A percentile compares a stretch with the other conserved stretches of the same genome.
phyloP scores from a whole-genome alignment of 2,113 vertebrate species.

The Sinocyclocheilus rhinocerous region DNA sequence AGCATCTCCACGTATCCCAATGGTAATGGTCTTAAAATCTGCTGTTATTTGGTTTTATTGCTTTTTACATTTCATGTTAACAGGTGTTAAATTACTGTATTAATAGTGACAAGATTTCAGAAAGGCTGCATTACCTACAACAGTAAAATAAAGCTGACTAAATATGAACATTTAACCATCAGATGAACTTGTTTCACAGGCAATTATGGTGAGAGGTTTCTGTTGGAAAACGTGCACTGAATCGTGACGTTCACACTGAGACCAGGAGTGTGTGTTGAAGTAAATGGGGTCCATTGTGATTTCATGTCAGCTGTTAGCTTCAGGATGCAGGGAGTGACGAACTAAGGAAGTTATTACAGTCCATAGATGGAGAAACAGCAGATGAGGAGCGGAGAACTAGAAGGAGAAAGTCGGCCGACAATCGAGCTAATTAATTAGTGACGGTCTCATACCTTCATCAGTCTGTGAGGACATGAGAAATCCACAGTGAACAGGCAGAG shows the following conservation, averaged over 20 bases:
- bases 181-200: background rate
- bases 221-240: background rate
- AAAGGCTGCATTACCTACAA: background rate
- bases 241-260: background rate
- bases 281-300: background rate
- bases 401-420: slow-evolving; percentile 56
- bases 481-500: slow-evolving; percentile 32
- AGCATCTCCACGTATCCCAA: background rate
- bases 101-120: background rate
- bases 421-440: slow-evolving; percentile 65
- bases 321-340: slow-evolving; percentile 38
- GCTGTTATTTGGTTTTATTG: too few relatives aligned
- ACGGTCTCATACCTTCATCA: slow-evolving; percentile 68
- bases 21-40: background rate
- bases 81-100: background rate
- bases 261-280: background rate
- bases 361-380: slow-evolving; percentile 58
- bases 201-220: background rate
- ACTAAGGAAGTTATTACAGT: slow-evolving; percentile 61
- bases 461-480: slow-evolving; percentile 51
- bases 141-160: background rate
- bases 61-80: too few relatives aligned
- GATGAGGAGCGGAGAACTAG: slow-evolving; percentile 59
- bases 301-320: slow-evolving; percentile 1
- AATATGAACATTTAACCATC: background rate